These are phyloP conservation scores for Melitaea cinxia DNA, from an alignment of 1,140 invertebrate genomes.

Conservation along the genomic window DNA sequence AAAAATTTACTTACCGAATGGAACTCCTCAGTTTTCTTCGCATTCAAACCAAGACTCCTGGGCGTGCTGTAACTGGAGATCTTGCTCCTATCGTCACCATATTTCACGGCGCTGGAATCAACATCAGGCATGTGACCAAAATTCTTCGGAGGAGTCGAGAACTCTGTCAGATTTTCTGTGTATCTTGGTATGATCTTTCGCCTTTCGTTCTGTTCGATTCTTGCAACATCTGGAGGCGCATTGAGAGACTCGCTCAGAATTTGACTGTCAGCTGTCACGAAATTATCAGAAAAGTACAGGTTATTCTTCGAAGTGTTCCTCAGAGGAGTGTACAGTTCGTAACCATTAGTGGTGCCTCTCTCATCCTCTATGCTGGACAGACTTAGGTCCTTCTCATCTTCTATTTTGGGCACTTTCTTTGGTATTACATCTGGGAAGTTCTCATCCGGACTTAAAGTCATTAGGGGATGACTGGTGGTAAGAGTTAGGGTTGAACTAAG, in stretches of 20 bases:
- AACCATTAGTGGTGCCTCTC: slow-evolving; percentile 49
- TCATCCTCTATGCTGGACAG: slow-evolving; percentile 72
- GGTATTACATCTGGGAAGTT: slow-evolving; percentile 67
- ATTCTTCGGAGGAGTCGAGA: slow-evolving; percentile 22
- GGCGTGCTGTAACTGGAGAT: slow-evolving; percentile 55
- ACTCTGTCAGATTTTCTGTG: slow-evolving; percentile 29
- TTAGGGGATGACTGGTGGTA: slow-evolving; percentile 66
- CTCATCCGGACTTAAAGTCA: slow-evolving; percentile 67
- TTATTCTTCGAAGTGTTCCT: slow-evolving; percentile 72
- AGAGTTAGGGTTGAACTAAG: slow-evolving; percentile 59
- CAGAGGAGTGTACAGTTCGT: slow-evolving; percentile 59
- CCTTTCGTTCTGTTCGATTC: slow-evolving; percentile 46
- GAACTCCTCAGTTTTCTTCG: slow-evolving; percentile 43
- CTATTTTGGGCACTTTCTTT: slow-evolving; percentile 53
- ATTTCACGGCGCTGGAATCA: slow-evolving; percentile 50
- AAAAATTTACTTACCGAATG: slow-evolving; percentile 50
- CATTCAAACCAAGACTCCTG: slow-evolving; percentile 38
- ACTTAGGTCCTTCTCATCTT: slow-evolving; percentile 66
- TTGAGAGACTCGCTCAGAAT: slow-evolving; percentile 53
- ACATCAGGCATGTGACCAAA: slow-evolving; percentile 6
- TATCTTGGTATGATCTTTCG: slow-evolving; percentile 52
- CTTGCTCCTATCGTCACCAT: slow-evolving; percentile 41
- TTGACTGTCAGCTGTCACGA: slow-evolving; percentile 57
- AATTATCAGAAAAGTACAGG: slow-evolving; percentile 65
- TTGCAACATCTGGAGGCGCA: slow-evolving; percentile 52